Evolutionary conservation across 2,888 invertebrate species (phyloP).

Genomic region (Opisthograptis luteolata): DNA sequence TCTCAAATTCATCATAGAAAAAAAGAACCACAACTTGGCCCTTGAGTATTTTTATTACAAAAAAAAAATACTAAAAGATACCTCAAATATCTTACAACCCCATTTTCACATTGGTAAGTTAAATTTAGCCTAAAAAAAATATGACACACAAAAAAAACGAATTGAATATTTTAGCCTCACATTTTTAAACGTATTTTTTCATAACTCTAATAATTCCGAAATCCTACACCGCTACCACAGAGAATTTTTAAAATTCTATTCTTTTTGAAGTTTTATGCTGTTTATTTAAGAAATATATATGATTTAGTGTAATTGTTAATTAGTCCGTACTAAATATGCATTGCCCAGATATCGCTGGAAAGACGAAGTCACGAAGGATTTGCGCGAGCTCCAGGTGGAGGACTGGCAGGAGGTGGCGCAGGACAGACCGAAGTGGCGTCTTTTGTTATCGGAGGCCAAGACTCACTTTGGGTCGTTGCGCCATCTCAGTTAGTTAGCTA

Average conservation of each 20-base stretch:
- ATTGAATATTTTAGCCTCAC: conserved; percentile 36
- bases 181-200: conserved; percentile 27
- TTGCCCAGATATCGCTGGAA: too few relatives aligned
- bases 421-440: too few relatives aligned
- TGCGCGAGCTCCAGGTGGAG: too few relatives aligned
- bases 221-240: conserved; percentile 60
- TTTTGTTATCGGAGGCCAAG: too few relatives aligned
- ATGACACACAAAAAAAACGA: conserved; percentile 33
- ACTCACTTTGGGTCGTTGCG: too few relatives aligned
- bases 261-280: conserved; percentile 16
- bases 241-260: conserved; percentile 59
- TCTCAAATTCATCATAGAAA: too few relatives aligned
- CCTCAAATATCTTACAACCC: not conserved
- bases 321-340: not conserved
- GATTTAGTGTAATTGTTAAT: not conserved
- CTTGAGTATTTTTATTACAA: not conserved
- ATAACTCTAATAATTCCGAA: conserved; percentile 49
- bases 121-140: conserved; percentile 29
- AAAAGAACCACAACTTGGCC: too few relatives aligned
- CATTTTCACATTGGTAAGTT: not conserved
- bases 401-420: too few relatives aligned
- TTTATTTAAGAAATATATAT: too few relatives aligned
- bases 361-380: too few relatives aligned
- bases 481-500: too few relatives aligned
- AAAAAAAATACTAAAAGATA: not conserved